phyloP scores from a whole-genome alignment of 2,113 vertebrate genomes.

The Willisornis vidua region DNA sequence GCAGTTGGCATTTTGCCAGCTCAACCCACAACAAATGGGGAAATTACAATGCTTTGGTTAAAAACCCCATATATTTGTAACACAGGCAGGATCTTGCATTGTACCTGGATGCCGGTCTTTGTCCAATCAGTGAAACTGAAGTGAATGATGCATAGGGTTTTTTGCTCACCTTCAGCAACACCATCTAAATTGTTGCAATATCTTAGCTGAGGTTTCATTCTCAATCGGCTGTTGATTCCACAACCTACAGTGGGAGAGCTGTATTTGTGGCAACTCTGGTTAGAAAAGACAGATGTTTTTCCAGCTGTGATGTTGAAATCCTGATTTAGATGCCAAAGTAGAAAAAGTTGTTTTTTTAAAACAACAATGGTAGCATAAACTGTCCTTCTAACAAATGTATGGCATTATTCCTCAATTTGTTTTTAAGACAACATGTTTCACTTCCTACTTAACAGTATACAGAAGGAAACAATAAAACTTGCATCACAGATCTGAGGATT shows the following conservation, averaged over 20 bases:
- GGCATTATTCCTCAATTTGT: conserved; percentile 1
- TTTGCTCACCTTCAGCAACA: neutral
- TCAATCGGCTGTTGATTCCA: neutral
- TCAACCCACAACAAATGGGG: no score
- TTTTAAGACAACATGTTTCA: conserved; percentile 36
- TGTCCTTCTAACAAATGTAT: conserved; percentile 50
- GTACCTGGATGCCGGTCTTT: neutral
- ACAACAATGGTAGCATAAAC: conserved; percentile 54
- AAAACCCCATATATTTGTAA: neutral
- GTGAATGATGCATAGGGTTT: neutral
- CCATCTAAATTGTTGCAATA: neutral
- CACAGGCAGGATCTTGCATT: neutral
- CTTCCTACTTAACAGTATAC: conserved; percentile 44
- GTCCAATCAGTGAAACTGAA: neutral
- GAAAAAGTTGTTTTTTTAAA: conserved; percentile 22
- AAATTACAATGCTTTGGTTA: neutral
- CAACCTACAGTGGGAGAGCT: neutral
- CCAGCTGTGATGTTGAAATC: conserved; percentile 26
- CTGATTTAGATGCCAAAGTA: neutral
- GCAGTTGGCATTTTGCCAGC: no score
- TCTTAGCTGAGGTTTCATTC: neutral
- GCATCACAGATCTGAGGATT: conserved; percentile 34
- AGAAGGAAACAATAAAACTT: conserved; percentile 61
- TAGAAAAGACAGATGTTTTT: conserved; percentile 17
- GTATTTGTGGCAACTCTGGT: neutral